These are phyloP conservation scores for Nibea coibor DNA, from an alignment of 2,113 vertebrate species.

Conservation along the genomic window DNA sequence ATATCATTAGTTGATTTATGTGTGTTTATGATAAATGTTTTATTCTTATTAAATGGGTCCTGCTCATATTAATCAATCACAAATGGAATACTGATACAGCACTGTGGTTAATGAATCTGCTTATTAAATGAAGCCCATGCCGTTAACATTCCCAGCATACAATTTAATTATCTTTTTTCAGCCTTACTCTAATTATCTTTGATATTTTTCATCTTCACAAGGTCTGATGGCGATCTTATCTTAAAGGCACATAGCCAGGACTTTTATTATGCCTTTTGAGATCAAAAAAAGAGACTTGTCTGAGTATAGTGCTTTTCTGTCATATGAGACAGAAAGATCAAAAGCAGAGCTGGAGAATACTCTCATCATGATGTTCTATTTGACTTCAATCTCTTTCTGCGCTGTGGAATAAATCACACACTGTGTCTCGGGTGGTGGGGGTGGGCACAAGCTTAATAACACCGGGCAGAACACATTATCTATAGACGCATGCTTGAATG, in stretches of 20 bases:
- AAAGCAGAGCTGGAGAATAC: slow-evolving; percentile 65
- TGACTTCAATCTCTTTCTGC: slow-evolving; percentile 59
- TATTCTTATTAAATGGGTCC: slow-evolving; percentile 74
- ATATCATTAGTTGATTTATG: slow-evolving; percentile 73
- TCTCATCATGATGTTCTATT: slow-evolving; percentile 69
- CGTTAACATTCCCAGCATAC: slow-evolving; percentile 70
- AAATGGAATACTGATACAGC: slow-evolving; percentile 74
- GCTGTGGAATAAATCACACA: slow-evolving; percentile 48
- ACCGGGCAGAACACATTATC: slow-evolving; percentile 16
- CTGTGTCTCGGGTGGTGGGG: slow-evolving; percentile 19
- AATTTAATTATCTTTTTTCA: slow-evolving; percentile 77
- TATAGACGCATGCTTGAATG: slow-evolving; percentile 35
- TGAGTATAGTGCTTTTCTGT: slow-evolving; percentile 66
- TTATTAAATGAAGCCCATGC: slow-evolving; percentile 70
- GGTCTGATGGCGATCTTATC: slow-evolving; percentile 74
- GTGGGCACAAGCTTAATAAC: slow-evolving; percentile 19
- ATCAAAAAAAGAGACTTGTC: slow-evolving; percentile 65
- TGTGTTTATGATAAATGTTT: slow-evolving; percentile 80
- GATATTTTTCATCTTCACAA: slow-evolving; percentile 78
- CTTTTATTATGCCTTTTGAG: slow-evolving; percentile 72
- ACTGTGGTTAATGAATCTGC: slow-evolving; percentile 74
- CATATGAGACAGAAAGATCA: slow-evolving; percentile 71
- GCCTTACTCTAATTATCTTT: slow-evolving; percentile 73
- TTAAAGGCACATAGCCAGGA: slow-evolving; percentile 63
- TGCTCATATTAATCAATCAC: slow-evolving; percentile 75